A percentile compares a stretch with the other conserved stretches of the same genome.
These are phyloP conservation scores for Lipotes vexillifer DNA, from an alignment of 2,113 vertebrate species.

Conservation along the genomic window DNA sequence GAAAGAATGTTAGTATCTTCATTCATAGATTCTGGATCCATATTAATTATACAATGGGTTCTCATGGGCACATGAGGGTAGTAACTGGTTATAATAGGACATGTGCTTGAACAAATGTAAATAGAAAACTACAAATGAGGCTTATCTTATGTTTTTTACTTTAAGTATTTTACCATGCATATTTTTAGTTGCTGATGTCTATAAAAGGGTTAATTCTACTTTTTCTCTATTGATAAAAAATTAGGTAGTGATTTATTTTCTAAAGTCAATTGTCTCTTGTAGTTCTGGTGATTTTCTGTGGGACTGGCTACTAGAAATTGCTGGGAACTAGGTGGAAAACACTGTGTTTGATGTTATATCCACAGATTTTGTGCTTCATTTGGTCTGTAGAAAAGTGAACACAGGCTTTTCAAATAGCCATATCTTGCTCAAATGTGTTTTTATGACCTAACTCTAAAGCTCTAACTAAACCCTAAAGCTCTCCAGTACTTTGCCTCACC, in stretches of 20 bases:
- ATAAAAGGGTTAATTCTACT: neutral
- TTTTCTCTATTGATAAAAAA: neutral
- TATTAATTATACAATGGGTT: neutral
- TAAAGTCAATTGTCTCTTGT: neutral
- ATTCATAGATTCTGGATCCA: neutral
- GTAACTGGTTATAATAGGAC: neutral
- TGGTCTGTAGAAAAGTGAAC: slow-evolving; percentile 47
- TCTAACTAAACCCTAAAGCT: slow-evolving; percentile 42
- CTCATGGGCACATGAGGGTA: neutral
- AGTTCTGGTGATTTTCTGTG: neutral
- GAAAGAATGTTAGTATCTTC: neutral
- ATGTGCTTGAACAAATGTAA: neutral
- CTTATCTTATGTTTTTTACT: neutral
- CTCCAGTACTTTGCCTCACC: slow-evolving; percentile 45
- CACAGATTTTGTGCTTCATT: slow-evolving; percentile 35
- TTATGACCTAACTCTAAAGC: slow-evolving; percentile 51
- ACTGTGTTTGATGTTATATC: neutral
- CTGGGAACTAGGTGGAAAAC: neutral
- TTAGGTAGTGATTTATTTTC: neutral
- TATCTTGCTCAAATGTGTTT: slow-evolving; percentile 38
- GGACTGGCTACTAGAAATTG: neutral
- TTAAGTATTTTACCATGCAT: neutral
- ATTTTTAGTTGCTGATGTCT: neutral
- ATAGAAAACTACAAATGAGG: fast-evolving
- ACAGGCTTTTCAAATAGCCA: slow-evolving; percentile 15